Evolutionary conservation across 2,888 invertebrate species (phyloP).

Genomic region (Labia minor): DNA sequence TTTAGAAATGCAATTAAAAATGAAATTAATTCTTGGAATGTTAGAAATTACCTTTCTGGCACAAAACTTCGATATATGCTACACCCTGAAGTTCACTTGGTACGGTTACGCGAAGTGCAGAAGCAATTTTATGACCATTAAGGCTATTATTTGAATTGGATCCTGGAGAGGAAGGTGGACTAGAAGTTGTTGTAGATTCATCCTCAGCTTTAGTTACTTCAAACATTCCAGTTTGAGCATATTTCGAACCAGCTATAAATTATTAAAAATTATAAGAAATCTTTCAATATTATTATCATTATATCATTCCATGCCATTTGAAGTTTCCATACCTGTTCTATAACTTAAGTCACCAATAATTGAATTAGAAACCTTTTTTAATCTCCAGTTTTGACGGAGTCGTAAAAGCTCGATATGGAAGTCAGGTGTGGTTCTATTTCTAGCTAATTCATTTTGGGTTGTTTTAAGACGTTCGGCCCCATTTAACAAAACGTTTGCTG

Average conservation of each 20-base stretch:
- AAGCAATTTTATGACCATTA: conserved; percentile 44
- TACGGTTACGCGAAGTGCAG: conserved; percentile 80
- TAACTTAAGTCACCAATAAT: conserved; percentile 95
- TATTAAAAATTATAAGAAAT: background rate
- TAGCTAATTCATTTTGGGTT: conserved; percentile 68
- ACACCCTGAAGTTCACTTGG: conserved; percentile 91
- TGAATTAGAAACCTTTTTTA: conserved; percentile 91
- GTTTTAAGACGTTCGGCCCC: conserved; percentile 80
- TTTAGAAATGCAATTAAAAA: conserved; percentile 7
- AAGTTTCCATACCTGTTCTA: conserved; percentile 49
- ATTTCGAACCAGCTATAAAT: conserved; percentile 72
- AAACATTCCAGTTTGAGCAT: conserved; percentile 85
- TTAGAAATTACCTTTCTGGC: conserved; percentile 68
- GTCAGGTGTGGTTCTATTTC: conserved; percentile 69
- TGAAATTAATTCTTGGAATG: conserved; percentile 14
- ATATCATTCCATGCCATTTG: background rate
- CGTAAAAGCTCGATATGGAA: conserved; percentile 86
- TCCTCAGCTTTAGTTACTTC: conserved; percentile 92
- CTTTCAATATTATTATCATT: background rate
- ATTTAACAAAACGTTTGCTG: conserved; percentile 68
- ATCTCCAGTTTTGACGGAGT: conserved; percentile 83
- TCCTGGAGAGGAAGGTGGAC: conserved; percentile 36
- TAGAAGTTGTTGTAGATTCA: conserved; percentile 39
- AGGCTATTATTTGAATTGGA: conserved; percentile 18
- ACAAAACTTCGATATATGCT: conserved; percentile 89